A percentile compares a stretch with the other conserved stretches of the same genome.
Evolutionary conservation across 2,888 invertebrate species (phyloP).

Genomic region (Napeogenes sylphis): DNA sequence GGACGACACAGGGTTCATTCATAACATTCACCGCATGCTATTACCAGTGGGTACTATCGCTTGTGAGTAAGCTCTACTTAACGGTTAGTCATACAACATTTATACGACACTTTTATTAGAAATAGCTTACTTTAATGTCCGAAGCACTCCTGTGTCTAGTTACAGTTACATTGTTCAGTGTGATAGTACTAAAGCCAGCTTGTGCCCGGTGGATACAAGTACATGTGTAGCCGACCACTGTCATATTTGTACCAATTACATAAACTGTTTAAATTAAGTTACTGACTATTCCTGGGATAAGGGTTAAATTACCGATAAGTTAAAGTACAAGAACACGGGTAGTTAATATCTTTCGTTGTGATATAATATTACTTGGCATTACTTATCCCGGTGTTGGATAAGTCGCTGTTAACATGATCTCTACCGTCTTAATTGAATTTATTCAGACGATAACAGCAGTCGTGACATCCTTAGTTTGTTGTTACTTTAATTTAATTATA

Average conservation of each 20-base stretch:
- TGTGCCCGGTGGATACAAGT: not conserved
- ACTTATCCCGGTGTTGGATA: not conserved
- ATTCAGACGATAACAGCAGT: constrained; percentile 1
- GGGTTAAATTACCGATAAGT: not conserved
- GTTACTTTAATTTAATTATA: too few relatives aligned
- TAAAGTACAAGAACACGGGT: not conserved
- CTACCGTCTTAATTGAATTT: constrained; percentile 5
- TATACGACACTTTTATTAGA: constrained; percentile 13
- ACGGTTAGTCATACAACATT: constrained; percentile 50
- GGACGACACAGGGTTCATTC: constrained; percentile 44
- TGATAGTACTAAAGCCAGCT: constrained; percentile 6
- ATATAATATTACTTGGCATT: constrained; percentile 3
- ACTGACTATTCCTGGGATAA: too few relatives aligned
- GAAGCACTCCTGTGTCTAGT: constrained; percentile 7
- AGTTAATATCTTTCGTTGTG: not conserved
- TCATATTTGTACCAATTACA: too few relatives aligned
- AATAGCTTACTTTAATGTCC: constrained; percentile 11
- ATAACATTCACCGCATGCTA: constrained; percentile 54
- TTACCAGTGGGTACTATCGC: constrained; percentile 43
- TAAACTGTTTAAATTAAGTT: too few relatives aligned
- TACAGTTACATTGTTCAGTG: constrained; percentile 2
- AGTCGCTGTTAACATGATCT: not conserved
- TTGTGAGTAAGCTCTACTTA: constrained; percentile 68
- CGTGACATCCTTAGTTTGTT: not conserved
- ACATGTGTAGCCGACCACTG: too few relatives aligned